Base-by-base conservation (phyloP, 37 sponge, comb jelly and placozoan genomes). In the Hormiphora californensis region DNA sequence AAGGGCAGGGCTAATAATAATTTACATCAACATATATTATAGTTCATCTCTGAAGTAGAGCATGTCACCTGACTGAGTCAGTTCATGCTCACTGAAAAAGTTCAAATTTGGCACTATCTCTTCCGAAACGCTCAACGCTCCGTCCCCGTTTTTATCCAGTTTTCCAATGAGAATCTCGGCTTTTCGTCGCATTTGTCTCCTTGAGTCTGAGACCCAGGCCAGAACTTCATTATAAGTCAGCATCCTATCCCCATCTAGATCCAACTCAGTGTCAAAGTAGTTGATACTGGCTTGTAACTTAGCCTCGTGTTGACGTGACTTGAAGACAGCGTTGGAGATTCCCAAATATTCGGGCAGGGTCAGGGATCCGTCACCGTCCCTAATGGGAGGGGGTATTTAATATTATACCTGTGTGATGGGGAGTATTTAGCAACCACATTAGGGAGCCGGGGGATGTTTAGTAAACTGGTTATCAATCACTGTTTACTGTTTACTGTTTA, bases 111-210 rank as follows among this genome's bases (percentile, higher is more conserved):
- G 17, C 44, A 40, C 22, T 36, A 73, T 19, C 23, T 73, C 81
- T 4, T 23, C n/a, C 25, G 40, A 43, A 73, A 73, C 25, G 22
- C 27, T 33, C 46, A 73, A 19, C 7, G 0, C 5, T 3, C 46
- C 81, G 44, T 73, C 44, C 46, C 23, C 38, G 43, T 73, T 17
- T 9, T 19, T 73, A n/a, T 73, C 81, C 41, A 73, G 12, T 30
- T 38, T 73, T 30, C 25, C 3, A 11, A 73, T 0, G 17, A 73
- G 0, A 8, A 11, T 33, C 27, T 41, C 27, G 28, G 35, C 41
- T 73, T 73, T 73, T 17, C n/a, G 46, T 25, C 81, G 12, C 81
- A 73, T 23, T 23, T 73, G 81, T 73, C 81, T 73, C 81, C 38
- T 73, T n/a, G 40, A 43, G 44, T 73, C 81, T 1, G 81, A 73